These are phyloP conservation scores for Microtus montanus DNA, from an alignment of 2,113 vertebrate species.

Conservation along the genomic window DNA sequence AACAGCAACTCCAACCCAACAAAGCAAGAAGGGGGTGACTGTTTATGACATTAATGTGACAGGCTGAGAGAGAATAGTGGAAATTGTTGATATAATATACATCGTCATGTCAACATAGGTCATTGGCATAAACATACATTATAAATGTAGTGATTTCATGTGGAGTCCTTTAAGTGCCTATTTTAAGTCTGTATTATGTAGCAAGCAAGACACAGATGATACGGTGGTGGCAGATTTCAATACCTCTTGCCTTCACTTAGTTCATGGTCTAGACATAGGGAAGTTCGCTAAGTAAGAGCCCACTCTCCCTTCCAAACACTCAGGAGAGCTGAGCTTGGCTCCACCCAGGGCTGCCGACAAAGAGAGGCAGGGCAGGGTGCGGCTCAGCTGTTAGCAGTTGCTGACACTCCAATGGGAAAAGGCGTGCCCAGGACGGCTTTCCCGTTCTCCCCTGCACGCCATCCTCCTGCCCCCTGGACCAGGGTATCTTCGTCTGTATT, in stretches of 20 bases:
- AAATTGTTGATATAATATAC: not conserved
- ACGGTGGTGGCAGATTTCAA: accelerated
- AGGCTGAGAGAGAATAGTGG: not conserved
- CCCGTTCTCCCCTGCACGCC: not conserved
- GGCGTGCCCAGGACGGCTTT: not conserved
- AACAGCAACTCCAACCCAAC: not conserved
- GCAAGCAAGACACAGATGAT: not conserved
- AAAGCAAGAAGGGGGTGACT: not conserved
- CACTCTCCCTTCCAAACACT: not conserved
- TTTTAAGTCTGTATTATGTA: accelerated
- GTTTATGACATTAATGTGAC: accelerated
- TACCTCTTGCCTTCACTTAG: accelerated
- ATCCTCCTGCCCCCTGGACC: not conserved
- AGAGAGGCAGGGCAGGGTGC: accelerated
- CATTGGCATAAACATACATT: accelerated
- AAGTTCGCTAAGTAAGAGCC: accelerated
- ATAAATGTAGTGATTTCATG: not conserved
- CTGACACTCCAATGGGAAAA: not conserved
- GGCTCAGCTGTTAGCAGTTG: not conserved
- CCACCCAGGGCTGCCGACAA: accelerated
- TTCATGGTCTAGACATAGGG: no score
- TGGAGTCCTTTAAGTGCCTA: not conserved
- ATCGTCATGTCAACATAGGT: not conserved
- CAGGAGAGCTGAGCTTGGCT: not conserved
- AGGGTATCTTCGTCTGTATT: no score